A percentile compares a stretch with the other conserved stretches of the same genome.
Evolutionary conservation across 2,113 vertebrate species (phyloP).

Genomic region (Phocoena sinus): DNA sequence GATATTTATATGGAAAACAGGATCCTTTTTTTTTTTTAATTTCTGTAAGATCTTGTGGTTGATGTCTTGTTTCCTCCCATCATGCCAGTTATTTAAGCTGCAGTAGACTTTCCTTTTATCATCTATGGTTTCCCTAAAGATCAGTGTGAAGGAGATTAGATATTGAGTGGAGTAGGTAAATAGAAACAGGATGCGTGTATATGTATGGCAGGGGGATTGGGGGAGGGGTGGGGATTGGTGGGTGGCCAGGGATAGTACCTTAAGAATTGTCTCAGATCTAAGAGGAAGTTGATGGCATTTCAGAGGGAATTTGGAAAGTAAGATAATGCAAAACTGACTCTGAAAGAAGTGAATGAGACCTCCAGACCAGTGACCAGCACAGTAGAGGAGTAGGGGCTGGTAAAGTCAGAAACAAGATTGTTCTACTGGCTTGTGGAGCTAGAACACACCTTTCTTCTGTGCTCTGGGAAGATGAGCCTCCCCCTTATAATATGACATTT

Average conservation of each 20-base stretch:
- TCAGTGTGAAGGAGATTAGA: not conserved
- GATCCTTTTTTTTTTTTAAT: not conserved
- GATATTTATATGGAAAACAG: slow-evolving; percentile 36
- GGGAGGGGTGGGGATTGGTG: fast-evolving
- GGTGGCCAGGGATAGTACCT: fast-evolving
- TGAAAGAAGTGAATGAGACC: not conserved
- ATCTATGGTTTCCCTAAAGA: not conserved
- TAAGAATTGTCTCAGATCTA: not conserved
- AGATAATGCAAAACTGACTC: not conserved
- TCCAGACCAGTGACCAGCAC: not conserved
- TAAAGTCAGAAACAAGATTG: not conserved
- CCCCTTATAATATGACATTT: not conserved
- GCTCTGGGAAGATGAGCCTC: not conserved
- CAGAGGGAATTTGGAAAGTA: not conserved
- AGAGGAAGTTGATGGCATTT: not conserved
- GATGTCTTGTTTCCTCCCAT: not conserved
- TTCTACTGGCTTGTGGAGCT: not conserved
- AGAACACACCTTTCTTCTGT: not conserved
- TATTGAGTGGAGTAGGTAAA: not conserved
- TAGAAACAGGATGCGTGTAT: not conserved
- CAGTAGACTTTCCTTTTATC: not conserved
- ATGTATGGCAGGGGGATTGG: fast-evolving
- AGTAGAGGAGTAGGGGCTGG: not conserved
- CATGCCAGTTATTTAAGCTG: not conserved
- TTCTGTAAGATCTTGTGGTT: not conserved